Evolutionary conservation across 2,888 invertebrate species (phyloP).

Genomic region (Siphlonurus alternatus): DNA sequence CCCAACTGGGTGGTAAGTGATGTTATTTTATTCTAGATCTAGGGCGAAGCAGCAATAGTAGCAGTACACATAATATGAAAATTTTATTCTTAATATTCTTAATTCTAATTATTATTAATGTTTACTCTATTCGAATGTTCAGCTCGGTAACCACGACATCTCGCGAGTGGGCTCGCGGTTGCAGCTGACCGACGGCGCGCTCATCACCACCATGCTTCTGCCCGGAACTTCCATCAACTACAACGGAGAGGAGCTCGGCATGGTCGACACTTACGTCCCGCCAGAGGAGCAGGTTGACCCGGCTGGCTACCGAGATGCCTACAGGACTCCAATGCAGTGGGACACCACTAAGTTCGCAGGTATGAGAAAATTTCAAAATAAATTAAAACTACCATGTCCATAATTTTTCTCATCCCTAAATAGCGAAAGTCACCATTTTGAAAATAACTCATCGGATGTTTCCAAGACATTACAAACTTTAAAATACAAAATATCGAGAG

Average conservation of each 20-base stretch:
- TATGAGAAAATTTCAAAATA: slow-evolving; percentile 12
- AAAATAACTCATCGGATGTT: too few species aligned
- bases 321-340: slow-evolving; percentile 27
- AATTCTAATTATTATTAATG: neutral
- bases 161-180: slow-evolving; percentile 20
- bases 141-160: slow-evolving; percentile 22
- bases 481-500: too few species aligned
- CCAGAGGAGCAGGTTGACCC: slow-evolving; percentile 14
- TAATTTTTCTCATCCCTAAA: neutral
- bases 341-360: slow-evolving; percentile 19
- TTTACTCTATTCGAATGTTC: slow-evolving; percentile 9
- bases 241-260: slow-evolving; percentile 65
- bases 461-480: too few species aligned
- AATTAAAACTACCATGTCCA: too few species aligned
- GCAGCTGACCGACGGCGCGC: slow-evolving; percentile 26
- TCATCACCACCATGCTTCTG: slow-evolving; percentile 33
- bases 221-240: slow-evolving; percentile 36
- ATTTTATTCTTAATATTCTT: too few species aligned
- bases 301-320: slow-evolving; percentile 17
- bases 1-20: slow-evolving; percentile 24
- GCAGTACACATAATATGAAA: too few species aligned
- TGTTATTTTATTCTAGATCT: too few species aligned
- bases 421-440: too few species aligned
- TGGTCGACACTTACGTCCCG: slow-evolving; percentile 36
- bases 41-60: too few species aligned